A percentile compares a stretch with the other conserved stretches of the same genome.
These are phyloP conservation scores for Macquaria ambigua DNA, from an alignment of 2,113 vertebrate genomes.

Conservation along the genomic window DNA sequence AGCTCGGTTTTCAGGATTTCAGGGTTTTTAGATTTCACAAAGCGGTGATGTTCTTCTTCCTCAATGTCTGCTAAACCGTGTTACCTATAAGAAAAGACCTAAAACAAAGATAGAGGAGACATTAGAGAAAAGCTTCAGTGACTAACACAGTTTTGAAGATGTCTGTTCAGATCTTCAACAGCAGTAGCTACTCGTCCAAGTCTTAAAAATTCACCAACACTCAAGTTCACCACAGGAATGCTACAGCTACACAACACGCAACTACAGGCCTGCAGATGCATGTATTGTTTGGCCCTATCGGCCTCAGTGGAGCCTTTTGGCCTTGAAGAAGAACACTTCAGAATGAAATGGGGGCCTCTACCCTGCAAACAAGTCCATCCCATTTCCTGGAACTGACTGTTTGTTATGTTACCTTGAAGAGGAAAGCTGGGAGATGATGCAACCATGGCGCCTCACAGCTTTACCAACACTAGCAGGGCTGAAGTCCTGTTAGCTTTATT, in stretches of 20 bases:
- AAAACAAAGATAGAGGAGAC: background rate
- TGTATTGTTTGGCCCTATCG: constrained; percentile 19
- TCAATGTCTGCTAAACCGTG: background rate
- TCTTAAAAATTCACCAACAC: background rate
- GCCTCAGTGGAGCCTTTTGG: constrained; percentile 4
- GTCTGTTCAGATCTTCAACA: background rate
- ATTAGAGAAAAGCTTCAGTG: background rate
- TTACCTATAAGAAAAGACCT: background rate
- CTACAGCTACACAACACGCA: background rate
- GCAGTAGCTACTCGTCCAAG: background rate
- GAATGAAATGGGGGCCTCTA: constrained; percentile 10
- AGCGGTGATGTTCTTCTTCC: background rate
- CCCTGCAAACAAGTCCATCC: constrained; percentile 1
- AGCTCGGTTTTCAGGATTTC: background rate
- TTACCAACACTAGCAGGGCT: background rate
- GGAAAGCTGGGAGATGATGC: constrained; percentile 2
- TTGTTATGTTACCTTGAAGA: constrained; percentile 33
- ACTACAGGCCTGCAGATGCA: background rate
- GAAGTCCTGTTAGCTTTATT: background rate
- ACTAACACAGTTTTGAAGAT: background rate
- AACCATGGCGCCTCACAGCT: background rate
- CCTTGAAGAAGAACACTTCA: constrained; percentile 31
- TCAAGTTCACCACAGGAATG: background rate
- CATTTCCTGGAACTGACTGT: constrained; percentile 45
- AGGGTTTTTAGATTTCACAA: constrained; percentile 11